phyloP scores from a whole-genome alignment of 2,888 invertebrate species.

The Sisyra nigra region DNA sequence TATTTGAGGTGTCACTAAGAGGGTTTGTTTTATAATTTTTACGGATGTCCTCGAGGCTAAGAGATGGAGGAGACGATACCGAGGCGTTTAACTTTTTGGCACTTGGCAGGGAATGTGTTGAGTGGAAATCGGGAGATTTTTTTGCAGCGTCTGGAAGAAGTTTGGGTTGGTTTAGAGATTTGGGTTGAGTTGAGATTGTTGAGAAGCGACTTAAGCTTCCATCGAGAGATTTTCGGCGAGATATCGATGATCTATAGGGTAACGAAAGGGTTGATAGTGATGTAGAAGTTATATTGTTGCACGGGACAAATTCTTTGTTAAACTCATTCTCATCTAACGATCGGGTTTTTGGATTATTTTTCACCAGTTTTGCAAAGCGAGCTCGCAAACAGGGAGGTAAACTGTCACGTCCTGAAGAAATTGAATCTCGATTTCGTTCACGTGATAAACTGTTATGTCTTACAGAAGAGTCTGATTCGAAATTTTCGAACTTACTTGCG shows the following conservation, averaged over 20 bases:
- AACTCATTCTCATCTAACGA: constrained; percentile 62
- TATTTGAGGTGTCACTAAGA: too few relatives aligned
- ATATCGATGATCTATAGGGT: constrained; percentile 15
- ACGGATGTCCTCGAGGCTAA: too few relatives aligned
- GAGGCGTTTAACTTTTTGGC: background rate
- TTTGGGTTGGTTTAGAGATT: constrained; percentile 38
- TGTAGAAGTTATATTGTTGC: background rate
- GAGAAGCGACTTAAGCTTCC: constrained; percentile 16
- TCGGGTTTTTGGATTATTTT: constrained; percentile 44
- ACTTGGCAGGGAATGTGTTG: background rate
- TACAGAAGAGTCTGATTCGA: constrained; percentile 18
- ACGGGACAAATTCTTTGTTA: constrained; percentile 42
- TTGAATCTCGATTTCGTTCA: constrained; percentile 14
- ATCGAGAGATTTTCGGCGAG: constrained; percentile 42
- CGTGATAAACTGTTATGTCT: constrained; percentile 24
- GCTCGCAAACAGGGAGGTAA: constrained; percentile 45
- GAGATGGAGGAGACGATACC: background rate
- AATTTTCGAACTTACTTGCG: constrained; percentile 40
- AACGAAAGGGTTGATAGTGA: background rate
- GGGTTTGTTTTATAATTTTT: too few relatives aligned
- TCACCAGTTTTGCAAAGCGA: constrained; percentile 36
- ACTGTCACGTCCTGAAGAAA: constrained; percentile 21
- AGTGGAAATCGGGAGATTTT: constrained; percentile 6
- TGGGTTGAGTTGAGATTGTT: constrained; percentile 34
- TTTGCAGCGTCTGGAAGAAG: constrained; percentile 24